Evolutionary conservation across 2,797 vertebrate species (phyloP), one percentile per base, ranked within the genome.

Genomic region (Catostomus latipinnis): DNA sequence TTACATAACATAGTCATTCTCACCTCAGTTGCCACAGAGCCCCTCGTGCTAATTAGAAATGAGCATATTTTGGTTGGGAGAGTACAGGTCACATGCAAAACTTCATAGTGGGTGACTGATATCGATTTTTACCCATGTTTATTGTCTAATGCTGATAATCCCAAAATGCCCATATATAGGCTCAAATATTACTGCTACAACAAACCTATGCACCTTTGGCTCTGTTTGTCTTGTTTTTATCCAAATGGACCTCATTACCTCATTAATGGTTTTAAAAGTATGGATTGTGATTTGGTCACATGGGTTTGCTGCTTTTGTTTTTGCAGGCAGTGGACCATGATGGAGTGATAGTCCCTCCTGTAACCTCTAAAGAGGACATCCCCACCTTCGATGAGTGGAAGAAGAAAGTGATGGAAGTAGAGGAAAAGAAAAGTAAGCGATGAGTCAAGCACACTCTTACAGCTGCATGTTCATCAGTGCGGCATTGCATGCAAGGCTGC

Each of bases 371-470:
- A 88, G 93, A 94, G 86, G 97, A 98, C 91, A 98, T 99, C 92
- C 98, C 97, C 68, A 98, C 97, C 5, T 99, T 99, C 74, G 97
- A 99, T 82, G 97, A 99, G 88, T 99, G 98, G 98, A 99, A 98
- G 89, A 99, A 99, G 89, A 96, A 99, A 90, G 96, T 99, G 84
- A 96, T 99, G 98, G 97, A 99, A 93, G 97, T 98, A 77, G 98
- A 99, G 89, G 99, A 98, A 89, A 98, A 99, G 90, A 99, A 98
- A 91, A 99, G 98, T 99, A 91, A 93, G 93, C 14, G 49, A 13
- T 10, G 18, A 69, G 12, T 69, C 9, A 0, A 72, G 45, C 52
- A 11, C 34, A 34, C 34, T 34, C 34, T 34, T 34, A 34, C 34
- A 34, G 34, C 34, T 57, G 69, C n/a, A 5, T 13, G 73, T 56